Percentiles rank a stretch among this genome's conserved stretches.
Conservation (phyloP, 1,140 invertebrate genomes). For the Elymnias hypermnestra region DNA sequence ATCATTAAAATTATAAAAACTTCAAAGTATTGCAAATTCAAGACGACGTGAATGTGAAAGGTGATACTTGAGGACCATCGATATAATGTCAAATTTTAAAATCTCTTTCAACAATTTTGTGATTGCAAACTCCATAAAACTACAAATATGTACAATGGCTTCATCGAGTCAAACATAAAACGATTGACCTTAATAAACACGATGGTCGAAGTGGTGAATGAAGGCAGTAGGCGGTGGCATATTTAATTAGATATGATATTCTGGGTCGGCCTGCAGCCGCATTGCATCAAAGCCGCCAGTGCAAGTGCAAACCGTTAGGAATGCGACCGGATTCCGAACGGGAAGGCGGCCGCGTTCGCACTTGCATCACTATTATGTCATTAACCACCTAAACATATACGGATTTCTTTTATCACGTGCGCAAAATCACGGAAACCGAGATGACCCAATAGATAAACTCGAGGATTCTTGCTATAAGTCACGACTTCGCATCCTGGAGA, state of each 20-base stretch:
- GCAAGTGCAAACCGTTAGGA: conserved; percentile 61
- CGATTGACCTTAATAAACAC: conserved; percentile 6
- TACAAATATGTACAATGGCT: too few species aligned
- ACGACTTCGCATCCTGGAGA: too few species aligned
- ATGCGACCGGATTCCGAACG: conserved; percentile 63
- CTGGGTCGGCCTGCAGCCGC: conserved; percentile 27
- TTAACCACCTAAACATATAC: conserved; percentile 35
- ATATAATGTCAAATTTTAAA: too few species aligned
- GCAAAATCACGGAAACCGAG: neutral
- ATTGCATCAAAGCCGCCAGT: conserved; percentile 48
- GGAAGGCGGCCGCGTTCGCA: conserved; percentile 40
- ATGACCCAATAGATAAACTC: too few species aligned
- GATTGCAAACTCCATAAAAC: too few species aligned
- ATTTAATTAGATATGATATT: conserved; percentile 33
- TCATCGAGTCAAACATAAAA: too few species aligned
- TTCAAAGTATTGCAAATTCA: too few species aligned
- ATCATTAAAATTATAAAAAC: too few species aligned
- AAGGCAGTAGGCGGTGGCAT: conserved; percentile 16
- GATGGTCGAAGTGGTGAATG: conserved; percentile 21
- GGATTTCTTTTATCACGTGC: conserved; percentile 5
- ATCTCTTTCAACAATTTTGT: too few species aligned
- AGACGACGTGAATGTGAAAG: too few species aligned
- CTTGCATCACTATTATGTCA: conserved; percentile 59
- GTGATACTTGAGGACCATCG: too few species aligned
- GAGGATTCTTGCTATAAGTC: too few species aligned